Conservation (phyloP, 2,797 vertebrate genomes). For the Parauchenoglanis ngamensis region DNA sequence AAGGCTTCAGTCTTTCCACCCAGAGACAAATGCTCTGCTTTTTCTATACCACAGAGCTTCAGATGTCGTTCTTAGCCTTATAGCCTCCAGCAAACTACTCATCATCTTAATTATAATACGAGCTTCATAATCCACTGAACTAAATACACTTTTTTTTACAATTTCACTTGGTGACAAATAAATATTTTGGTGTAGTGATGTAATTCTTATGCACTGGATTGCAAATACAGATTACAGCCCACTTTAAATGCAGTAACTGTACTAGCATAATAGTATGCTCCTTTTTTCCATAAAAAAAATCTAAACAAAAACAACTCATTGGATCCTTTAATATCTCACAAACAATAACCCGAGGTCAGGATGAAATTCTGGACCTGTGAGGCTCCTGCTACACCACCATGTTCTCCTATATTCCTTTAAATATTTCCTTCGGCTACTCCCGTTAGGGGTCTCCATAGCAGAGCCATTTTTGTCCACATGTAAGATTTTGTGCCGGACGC, state of each 20-base stretch:
- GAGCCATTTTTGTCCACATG: too few species aligned
- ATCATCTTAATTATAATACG: constrained; percentile 48
- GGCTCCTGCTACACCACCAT: background rate
- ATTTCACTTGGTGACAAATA: constrained; percentile 4
- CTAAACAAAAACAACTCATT: too few species aligned
- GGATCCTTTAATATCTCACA: background rate
- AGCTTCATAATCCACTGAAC: constrained; percentile 28
- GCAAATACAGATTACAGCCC: background rate
- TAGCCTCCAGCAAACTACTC: constrained; percentile 45
- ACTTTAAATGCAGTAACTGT: background rate
- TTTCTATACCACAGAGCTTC: constrained; percentile 27
- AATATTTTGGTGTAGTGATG: constrained; percentile 1
- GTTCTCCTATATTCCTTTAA: background rate
- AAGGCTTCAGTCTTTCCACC: constrained; percentile 26
- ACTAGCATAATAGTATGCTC: background rate
- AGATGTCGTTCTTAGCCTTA: constrained; percentile 3
- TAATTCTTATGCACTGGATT: background rate
- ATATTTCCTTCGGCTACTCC: background rate
- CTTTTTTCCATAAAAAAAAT: too few species aligned
- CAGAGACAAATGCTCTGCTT: constrained; percentile 26
- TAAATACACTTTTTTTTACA: constrained; percentile 28
- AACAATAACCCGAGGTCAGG: background rate
- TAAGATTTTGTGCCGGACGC: too few species aligned
- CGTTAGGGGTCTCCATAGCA: too few species aligned
- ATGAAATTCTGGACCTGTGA: background rate